Conservation (phyloP, 1,140 invertebrate species). For the Eueides isabella region DNA sequence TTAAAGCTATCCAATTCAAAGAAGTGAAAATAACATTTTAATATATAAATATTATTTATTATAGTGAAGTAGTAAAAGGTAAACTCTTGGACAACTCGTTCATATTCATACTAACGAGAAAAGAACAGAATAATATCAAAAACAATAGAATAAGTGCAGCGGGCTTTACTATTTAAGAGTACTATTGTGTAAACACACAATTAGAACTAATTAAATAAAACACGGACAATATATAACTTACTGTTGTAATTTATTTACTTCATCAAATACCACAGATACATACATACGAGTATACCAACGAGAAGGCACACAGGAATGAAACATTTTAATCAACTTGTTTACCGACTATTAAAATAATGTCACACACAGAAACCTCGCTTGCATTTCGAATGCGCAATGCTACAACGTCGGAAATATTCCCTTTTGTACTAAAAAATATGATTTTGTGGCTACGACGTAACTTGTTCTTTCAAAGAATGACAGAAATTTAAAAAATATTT, state of each 20-base stretch:
- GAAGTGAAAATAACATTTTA: slow-evolving; percentile 30
- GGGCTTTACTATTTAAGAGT: no score
- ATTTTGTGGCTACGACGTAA: slow-evolving; percentile 2
- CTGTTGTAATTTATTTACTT: background rate
- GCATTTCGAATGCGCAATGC: slow-evolving; percentile 9
- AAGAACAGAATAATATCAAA: no score
- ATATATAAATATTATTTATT: slow-evolving; percentile 18
- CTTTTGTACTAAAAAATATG: slow-evolving; percentile 10
- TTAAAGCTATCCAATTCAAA: slow-evolving; percentile 36
- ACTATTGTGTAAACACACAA: background rate
- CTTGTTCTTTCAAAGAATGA: background rate
- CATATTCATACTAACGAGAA: background rate
- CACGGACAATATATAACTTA: background rate
- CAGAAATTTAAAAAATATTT: background rate
- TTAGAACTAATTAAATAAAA: background rate
- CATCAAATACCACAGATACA: background rate
- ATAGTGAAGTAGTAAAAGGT: background rate
- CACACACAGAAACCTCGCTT: slow-evolving; percentile 13
- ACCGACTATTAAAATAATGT: slow-evolving; percentile 10
- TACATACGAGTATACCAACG: no score
- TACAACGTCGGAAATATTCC: slow-evolving; percentile 6
- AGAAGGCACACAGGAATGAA: slow-evolving; percentile 1
- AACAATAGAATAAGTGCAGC: no score
- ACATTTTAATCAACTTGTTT: slow-evolving; percentile 10
- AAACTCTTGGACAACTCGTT: background rate